Evolutionary conservation across 92 coral and sea anemone genomes (phyloP).

Genomic region (Epizoanthus illoricatus): DNA sequence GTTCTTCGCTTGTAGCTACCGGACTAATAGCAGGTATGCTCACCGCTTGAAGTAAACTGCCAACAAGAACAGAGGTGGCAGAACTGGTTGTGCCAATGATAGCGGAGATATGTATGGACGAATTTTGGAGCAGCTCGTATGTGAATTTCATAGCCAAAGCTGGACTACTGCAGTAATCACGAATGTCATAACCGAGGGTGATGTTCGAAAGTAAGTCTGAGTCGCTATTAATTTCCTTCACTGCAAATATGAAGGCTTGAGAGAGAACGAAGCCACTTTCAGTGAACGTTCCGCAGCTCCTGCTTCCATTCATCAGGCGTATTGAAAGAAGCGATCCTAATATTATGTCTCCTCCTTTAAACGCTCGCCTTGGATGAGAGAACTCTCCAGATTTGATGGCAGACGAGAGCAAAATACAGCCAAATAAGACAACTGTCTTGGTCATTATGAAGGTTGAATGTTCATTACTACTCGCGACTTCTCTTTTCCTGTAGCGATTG

Average conservation of each 20-base stretch:
- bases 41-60: too few species aligned
- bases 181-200: too few species aligned
- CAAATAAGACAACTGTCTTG: too few species aligned
- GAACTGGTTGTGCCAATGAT: constrained; percentile 63
- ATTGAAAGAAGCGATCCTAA: background rate
- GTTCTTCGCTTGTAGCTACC: constrained; percentile 50
- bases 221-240: too few species aligned
- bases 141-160: constrained; percentile 7
- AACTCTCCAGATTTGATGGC: background rate
- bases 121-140: constrained; percentile 16
- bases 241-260: background rate
- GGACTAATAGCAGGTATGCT: too few species aligned
- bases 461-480: too few species aligned
- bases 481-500: too few species aligned
- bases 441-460: too few species aligned
- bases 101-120: constrained; percentile 29
- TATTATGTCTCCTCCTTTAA: background rate
- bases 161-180: too few species aligned
- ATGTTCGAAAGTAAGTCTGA: too few species aligned
- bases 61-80: background rate
- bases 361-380: background rate
- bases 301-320: background rate
- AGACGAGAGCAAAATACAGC: too few species aligned
- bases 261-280: background rate
- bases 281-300: background rate